phyloP scores from a whole-genome alignment of 2,113 vertebrate genomes.

The Taurulus bubalis region DNA sequence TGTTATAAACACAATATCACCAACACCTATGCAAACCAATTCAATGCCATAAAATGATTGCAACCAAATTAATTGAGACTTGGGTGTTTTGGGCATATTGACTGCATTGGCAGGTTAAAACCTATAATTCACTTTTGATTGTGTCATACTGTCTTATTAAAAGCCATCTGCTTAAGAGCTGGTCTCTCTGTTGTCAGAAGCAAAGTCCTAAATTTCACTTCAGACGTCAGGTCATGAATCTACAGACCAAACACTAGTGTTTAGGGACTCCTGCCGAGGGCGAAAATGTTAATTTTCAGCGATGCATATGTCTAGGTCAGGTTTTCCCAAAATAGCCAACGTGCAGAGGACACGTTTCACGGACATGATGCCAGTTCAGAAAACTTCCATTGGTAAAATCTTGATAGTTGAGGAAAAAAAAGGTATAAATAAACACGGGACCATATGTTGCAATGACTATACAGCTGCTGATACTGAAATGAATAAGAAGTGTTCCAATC shows the following conservation, averaged over 20 bases:
- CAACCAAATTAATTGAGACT: neutral
- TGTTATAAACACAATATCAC: neutral
- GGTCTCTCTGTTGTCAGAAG: too few relatives aligned
- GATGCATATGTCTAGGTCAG: neutral
- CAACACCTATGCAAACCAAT: conserved; percentile 7
- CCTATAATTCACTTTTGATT: too few relatives aligned
- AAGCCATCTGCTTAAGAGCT: too few relatives aligned
- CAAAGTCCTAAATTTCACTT: too few relatives aligned
- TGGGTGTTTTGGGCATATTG: neutral
- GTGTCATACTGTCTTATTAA: too few relatives aligned
- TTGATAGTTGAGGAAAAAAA: too few relatives aligned
- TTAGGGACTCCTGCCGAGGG: too few relatives aligned
- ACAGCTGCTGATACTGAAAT: neutral
- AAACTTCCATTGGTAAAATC: neutral
- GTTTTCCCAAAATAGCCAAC: neutral
- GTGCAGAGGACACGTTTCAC: neutral
- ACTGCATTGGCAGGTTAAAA: too few relatives aligned
- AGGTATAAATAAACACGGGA: too few relatives aligned
- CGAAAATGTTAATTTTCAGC: too few relatives aligned
- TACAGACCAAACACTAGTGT: too few relatives aligned
- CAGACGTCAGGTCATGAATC: too few relatives aligned
- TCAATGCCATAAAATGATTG: neutral
- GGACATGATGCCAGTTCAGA: neutral
- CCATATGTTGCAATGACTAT: neutral
- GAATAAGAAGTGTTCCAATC: neutral